Base-by-base conservation (phyloP, 2,113 vertebrate species). In the Dasyprocta punctata region DNA sequence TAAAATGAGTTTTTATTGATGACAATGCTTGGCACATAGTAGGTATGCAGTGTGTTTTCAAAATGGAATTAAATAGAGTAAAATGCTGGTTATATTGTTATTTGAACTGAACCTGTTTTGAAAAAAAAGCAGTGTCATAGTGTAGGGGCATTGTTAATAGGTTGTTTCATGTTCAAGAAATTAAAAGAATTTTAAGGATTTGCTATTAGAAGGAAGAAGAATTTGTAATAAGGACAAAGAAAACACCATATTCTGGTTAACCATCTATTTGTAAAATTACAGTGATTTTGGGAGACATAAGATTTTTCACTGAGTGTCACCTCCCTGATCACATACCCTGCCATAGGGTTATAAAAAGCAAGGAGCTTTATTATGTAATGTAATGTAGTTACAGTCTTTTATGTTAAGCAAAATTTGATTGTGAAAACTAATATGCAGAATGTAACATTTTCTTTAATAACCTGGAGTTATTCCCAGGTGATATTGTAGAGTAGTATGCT, bases 41-140 rank as follows among this genome's bases (percentile, higher is more conserved):
- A 98, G 98, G 96, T 90, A 92, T 7, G 88, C 88, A 90, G 5
- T 49, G 24, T 81, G 17, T 61, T 95, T 87, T 44, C 17, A 20
- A 86, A 97, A 86, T 5, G 82, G 44, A 77, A 69, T 82, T 71
- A 44, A 77, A 78, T 38, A 52, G 8, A 88, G 14, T 16, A 63
- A 90, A 86, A 65, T 56, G 47, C 52, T 86, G 94, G 56, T 26
- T 75, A 0, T 67, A 28, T 6, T 90, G 38, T 54, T 61, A 24
- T 90, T 95, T 98, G 97, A 98, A 98, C 97, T 98, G 95, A 98
- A 95, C 96, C 98, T 98, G 97, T 97, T 98, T 98, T 81, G 85
- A 98, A 98, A 97, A 97, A 98, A 98, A 98, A 71, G 69, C 52
- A 54, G 17, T 38, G 13, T 60, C 26, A 20, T 97, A 97, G 95